phyloP scores from a whole-genome alignment of 2,888 invertebrate genomes.

The Ichneumon xanthorius region DNA sequence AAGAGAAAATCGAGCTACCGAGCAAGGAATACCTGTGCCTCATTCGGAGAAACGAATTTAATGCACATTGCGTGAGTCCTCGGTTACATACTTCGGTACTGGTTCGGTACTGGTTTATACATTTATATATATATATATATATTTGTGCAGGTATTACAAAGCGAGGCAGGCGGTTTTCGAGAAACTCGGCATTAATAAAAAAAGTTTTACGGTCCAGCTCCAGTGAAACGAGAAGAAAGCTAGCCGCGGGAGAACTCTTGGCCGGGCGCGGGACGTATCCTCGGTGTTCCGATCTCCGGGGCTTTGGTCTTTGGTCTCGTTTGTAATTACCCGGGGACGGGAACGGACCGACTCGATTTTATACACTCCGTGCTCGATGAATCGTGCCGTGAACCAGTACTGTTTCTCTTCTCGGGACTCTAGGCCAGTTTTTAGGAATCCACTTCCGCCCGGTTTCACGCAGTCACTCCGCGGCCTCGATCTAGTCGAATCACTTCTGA shows the following conservation, averaged over 20 bases:
- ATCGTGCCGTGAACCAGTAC: slow-evolving; percentile 52
- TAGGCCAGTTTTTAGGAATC: slow-evolving; percentile 39
- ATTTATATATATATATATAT: background rate
- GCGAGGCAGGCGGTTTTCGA: slow-evolving; percentile 53
- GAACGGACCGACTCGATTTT: slow-evolving; percentile 34
- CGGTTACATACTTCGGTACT: slow-evolving; percentile 15
- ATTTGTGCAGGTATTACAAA: slow-evolving; percentile 26
- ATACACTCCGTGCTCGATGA: slow-evolving; percentile 56
- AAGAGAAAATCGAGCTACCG: slow-evolving; percentile 43
- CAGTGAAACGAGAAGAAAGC: slow-evolving; percentile 41
- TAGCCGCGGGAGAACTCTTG: background rate
- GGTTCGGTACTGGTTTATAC: background rate
- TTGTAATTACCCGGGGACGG: slow-evolving; percentile 57
- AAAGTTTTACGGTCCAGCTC: slow-evolving; percentile 55
- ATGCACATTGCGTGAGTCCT: slow-evolving; percentile 59
- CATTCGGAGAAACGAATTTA: slow-evolving; percentile 62
- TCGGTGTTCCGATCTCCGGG: background rate
- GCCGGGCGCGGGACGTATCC: slow-evolving; percentile 13
- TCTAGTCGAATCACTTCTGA: background rate
- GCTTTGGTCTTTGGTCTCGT: slow-evolving; percentile 34
- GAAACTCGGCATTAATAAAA: slow-evolving; percentile 52
- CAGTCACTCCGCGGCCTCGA: slow-evolving; percentile 3
- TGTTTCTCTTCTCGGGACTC: slow-evolving; percentile 19
- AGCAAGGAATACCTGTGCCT: slow-evolving; percentile 32
- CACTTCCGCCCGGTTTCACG: slow-evolving; percentile 43